These are phyloP conservation scores for Tetramorium parvispinum DNA, from an alignment of 1,140 invertebrate species.

Conservation along the genomic window DNA sequence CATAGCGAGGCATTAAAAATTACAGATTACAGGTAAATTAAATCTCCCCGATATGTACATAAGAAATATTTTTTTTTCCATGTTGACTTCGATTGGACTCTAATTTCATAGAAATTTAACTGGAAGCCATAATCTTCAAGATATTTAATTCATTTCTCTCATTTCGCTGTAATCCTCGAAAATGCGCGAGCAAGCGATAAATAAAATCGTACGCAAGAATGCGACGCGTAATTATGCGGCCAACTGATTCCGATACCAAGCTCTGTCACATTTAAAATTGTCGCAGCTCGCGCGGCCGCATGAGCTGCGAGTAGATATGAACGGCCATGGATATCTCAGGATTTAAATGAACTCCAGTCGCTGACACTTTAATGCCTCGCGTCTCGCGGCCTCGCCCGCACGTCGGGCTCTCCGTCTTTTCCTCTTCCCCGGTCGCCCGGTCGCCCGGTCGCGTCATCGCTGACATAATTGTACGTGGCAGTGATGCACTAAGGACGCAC, in stretches of 20 bases:
- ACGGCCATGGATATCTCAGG: constrained; percentile 56
- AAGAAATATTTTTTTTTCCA: not conserved
- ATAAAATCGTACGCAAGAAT: constrained; percentile 5
- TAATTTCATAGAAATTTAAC: not conserved
- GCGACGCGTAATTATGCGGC: not conserved
- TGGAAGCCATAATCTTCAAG: not conserved
- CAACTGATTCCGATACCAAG: constrained; percentile 29
- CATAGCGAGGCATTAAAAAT: not conserved
- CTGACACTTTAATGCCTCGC: constrained; percentile 74
- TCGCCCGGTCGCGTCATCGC: constrained; percentile 67
- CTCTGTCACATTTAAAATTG: constrained; percentile 59
- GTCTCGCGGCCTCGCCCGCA: constrained; percentile 32
- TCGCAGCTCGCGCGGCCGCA: constrained; percentile 29
- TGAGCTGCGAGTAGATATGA: not conserved
- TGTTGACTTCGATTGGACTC: not conserved
- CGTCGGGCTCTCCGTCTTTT: constrained; percentile 38
- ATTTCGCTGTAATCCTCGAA: not conserved
- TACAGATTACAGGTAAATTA: not conserved
- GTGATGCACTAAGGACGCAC: constrained; percentile 70
- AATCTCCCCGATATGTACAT: not conserved
- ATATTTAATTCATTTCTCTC: not conserved
- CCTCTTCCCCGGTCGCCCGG: constrained; percentile 14
- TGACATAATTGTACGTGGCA: constrained; percentile 73
- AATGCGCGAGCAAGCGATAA: not conserved
- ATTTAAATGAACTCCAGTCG: constrained; percentile 73